Base-by-base conservation (phyloP, 2,888 invertebrate species). In the Thumatha senex region DNA sequence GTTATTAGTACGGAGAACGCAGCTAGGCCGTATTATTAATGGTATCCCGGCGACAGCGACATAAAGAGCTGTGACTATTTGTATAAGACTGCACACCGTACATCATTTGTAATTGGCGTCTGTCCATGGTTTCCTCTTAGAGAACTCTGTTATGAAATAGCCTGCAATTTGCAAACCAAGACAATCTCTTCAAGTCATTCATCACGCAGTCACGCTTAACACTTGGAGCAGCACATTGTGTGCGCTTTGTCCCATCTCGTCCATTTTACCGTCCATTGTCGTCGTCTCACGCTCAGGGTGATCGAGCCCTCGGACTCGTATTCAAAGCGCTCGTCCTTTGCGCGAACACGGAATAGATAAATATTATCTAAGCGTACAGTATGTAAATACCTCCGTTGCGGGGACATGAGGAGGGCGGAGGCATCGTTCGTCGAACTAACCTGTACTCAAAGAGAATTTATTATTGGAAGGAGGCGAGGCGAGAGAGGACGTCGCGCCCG, bases 361-460 rank as follows among this genome's bases (percentile, higher is more conserved):
- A 54, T 36, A 40, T 51, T n/a, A 40, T 46, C 34, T 29, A 46
- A 48, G 38, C 38, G n/a, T n/a, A 24, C 3, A 4, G 41, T 34
- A 31, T 13, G 31, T 47, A 13, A 12, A 12, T 30, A 18, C n/a
- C 12, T 12, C 34, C 14, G n/a, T 13, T 15, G 30, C 33, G n/a
- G 24, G 10, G 9, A 11, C 13, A 5, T 29, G 29, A 7, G 29
- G 29, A 0, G n/a, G 1, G 14, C 13, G 18, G 11, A 24, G 39
- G 10, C 12, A 10, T 2, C 10, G 13, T 13, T 34, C 40, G 11
- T 13, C 46, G 10, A 35, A 35, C 15, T 34, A 36, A 41, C 41
- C 41, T 30, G 29, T 35, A 24, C 18, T 31, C 35, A 40, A 42
- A 40, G 46, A 34, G 46, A 44, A 51, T 51, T 36, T 42, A 36